A percentile compares a stretch with the other conserved stretches of the same genome.
Conservation (phyloP, 2,888 invertebrate genomes). For the Gryllus longicercus region DNA sequence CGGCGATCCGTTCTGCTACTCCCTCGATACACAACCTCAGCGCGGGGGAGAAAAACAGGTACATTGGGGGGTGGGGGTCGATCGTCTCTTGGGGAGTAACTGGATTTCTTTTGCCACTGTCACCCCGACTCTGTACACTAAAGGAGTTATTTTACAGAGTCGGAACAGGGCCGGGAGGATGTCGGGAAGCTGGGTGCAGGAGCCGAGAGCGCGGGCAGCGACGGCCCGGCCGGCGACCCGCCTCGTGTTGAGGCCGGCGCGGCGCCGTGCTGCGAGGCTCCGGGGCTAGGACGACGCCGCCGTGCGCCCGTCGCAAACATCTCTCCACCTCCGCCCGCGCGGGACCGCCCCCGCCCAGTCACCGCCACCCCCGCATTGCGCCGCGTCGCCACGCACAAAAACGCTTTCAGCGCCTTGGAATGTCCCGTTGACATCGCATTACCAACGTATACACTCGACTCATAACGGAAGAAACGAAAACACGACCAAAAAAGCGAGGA, state of each 20-base stretch:
- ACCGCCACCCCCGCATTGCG: neutral
- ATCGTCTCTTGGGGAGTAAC: too few species aligned
- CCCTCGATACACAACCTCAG: too few species aligned
- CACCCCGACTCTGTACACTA: neutral
- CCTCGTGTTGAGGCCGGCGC: neutral
- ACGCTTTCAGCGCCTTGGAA: conserved; percentile 8
- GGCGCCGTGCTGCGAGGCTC: neutral
- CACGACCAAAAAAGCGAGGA: neutral
- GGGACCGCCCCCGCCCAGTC: too few species aligned
- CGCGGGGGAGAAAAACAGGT: too few species aligned
- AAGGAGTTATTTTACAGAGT: neutral
- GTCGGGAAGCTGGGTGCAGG: neutral
- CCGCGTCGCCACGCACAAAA: neutral
- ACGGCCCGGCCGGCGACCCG: conserved; percentile 3
- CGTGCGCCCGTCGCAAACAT: too few species aligned
- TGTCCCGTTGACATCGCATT: conserved; percentile 7
- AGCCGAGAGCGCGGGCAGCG: neutral
- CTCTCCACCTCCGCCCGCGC: too few species aligned
- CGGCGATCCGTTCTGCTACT: too few species aligned
- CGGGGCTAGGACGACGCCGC: neutral
- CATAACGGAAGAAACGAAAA: conserved; percentile 17
- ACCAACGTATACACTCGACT: conserved; percentile 1
- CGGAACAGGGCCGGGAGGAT: neutral
- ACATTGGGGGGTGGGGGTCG: too few species aligned
- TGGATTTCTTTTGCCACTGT: neutral